Evolutionary conservation across 2,113 vertebrate genomes (phyloP), one percentile per base, ranked within the genome.

Genomic region (Halichoerus grypus): DNA sequence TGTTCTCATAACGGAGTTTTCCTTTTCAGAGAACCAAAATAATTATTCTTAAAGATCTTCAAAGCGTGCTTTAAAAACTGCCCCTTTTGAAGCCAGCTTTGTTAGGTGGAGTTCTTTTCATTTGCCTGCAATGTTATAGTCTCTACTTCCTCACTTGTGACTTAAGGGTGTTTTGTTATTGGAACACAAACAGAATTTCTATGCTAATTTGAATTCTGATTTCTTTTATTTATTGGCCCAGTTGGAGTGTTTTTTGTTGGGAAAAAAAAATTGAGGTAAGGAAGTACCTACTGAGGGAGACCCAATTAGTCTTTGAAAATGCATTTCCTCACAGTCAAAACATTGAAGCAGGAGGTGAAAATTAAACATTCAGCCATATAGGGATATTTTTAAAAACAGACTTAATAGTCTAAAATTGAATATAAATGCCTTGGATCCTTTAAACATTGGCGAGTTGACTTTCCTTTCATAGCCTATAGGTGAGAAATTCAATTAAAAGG

Each of bases 231-330:
- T 83, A 10, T 90, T 94, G 88, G 51, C 79, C 81, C 77, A 80
- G 67, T 87, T 92, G 93, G 93, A 71, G 81, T 84, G 92, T 87
- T 88, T 92, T 92, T 63, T 74, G 4, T 95, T 18, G 88, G 46
- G 76, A 11, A 7, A 42, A 31, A 42, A 82, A 91, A 94, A 80
- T 4, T 57, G 63, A 94, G 18, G 55, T 90, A 96, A 96, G 90
- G 19, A 71, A 97, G 81, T 51, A 55, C 15, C 39, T 55, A 72
- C 39, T 91, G 46, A 97, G 22, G 71, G 69, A 88, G 77, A 94
- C 72, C 53, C 95, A 91, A 46, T 96, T 96, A 97, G 63, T 77
- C 96, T 83, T 91, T 91, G 85, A 86, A 92, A 97, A 83, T 94
- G 51, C 53, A 36, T 95, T 95, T 97, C 77, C 76, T 94, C 55